phyloP scores from a whole-genome alignment of 2,888 invertebrate species.

The Tachina fera region DNA sequence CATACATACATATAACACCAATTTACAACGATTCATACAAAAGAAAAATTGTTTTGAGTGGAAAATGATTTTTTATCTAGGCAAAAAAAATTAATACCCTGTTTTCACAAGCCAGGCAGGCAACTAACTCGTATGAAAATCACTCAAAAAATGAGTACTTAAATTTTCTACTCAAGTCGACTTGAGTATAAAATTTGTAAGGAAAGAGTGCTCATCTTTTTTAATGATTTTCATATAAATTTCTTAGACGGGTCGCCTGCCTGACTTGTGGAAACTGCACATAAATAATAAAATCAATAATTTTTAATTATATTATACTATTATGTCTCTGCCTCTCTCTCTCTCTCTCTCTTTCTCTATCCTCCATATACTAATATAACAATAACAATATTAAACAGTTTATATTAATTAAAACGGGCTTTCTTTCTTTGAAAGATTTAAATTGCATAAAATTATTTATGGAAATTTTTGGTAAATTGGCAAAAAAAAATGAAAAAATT shows the following conservation, averaged over 20 bases:
- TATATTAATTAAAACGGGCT: not conserved
- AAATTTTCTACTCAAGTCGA: too few species aligned
- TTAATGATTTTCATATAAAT: too few species aligned
- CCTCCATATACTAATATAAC: slow-evolving; percentile 17
- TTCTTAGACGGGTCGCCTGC: too few species aligned
- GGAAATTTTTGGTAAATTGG: not conserved
- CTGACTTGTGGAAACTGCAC: too few species aligned
- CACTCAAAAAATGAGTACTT: too few species aligned
- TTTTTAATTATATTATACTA: slow-evolving; percentile 24
- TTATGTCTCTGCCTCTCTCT: too few species aligned
- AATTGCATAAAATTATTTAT: not conserved
- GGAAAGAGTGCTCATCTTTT: too few species aligned
- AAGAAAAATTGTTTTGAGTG: slow-evolving; percentile 43
- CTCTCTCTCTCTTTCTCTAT: not conserved
- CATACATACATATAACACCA: slow-evolving; percentile 62
- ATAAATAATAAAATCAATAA: slow-evolving; percentile 30
- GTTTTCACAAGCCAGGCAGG: too few species aligned
- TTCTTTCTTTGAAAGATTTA: not conserved
- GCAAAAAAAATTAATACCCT: too few species aligned
- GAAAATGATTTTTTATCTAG: slow-evolving; percentile 45
- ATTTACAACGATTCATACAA: slow-evolving; percentile 63
- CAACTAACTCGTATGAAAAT: too few species aligned
- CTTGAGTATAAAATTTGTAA: too few species aligned
- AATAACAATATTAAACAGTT: slow-evolving; percentile 19
- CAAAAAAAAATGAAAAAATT: not conserved